These are phyloP conservation scores for Crepidodera aurea DNA, from an alignment of 2,888 invertebrate species.

Conservation along the genomic window DNA sequence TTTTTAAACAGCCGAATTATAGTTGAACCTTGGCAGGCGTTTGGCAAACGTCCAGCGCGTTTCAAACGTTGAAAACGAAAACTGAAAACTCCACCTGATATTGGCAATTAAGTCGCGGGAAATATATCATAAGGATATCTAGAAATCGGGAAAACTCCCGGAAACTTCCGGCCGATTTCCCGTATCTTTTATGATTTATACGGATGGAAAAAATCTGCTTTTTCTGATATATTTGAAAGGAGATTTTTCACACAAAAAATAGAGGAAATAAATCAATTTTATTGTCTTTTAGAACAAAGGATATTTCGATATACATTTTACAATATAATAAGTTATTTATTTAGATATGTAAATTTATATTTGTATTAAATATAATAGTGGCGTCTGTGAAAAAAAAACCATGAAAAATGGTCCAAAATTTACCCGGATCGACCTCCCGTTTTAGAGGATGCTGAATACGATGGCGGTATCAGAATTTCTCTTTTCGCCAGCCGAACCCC, in stretches of 20 bases:
- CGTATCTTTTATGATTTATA: not conserved
- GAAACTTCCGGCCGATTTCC: not conserved
- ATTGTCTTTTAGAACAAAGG: not conserved
- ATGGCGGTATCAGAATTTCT: too few species aligned
- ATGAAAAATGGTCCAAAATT: too few species aligned
- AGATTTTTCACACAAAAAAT: too few species aligned
- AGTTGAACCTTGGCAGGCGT: slow-evolving; percentile 10
- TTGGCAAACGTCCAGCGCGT: not conserved
- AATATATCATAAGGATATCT: not conserved
- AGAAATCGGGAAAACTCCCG: not conserved
- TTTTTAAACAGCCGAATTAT: slow-evolving; percentile 9
- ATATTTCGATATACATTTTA: too few species aligned
- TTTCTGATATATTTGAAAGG: not conserved
- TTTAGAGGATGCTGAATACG: too few species aligned
- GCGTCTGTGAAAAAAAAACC: too few species aligned
- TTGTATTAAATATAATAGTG: too few species aligned
- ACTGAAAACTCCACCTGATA: slow-evolving; percentile 13
- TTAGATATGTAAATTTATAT: too few species aligned
- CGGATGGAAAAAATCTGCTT: not conserved
- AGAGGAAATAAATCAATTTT: not conserved
- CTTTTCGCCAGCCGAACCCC: too few species aligned
- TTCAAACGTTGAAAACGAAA: slow-evolving; percentile 6
- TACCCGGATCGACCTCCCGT: too few species aligned
- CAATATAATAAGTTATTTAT: too few species aligned
- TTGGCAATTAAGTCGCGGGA: slow-evolving; percentile 1